Evolutionary conservation across 1,140 invertebrate genomes (phyloP).

Genomic region (Magallana angulata): DNA sequence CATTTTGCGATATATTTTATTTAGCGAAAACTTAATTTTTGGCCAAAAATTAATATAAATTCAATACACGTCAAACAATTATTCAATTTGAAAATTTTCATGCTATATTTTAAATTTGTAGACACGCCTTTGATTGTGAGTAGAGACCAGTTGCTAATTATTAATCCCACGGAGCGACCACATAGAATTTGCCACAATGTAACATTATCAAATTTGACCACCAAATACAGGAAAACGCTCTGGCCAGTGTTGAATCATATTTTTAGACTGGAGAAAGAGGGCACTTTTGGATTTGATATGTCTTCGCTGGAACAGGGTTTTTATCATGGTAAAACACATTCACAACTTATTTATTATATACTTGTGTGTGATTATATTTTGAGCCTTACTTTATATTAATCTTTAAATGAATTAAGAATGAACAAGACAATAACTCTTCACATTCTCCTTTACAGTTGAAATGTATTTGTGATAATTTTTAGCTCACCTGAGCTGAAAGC

Average conservation of each 20-base stretch:
- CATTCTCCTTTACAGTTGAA: too few species aligned
- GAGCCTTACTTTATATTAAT: too few species aligned
- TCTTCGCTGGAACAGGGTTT: constrained; percentile 37
- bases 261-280: constrained; percentile 24
- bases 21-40: too few species aligned
- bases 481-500: too few species aligned
- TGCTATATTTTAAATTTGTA: constrained; percentile 47
- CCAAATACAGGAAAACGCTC: constrained; percentile 20
- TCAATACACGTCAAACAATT: not conserved
- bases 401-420: too few species aligned
- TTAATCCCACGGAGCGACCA: constrained; percentile 63
- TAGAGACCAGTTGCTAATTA: constrained; percentile 63
- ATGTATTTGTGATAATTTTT: too few species aligned
- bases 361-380: too few species aligned
- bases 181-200: constrained; percentile 36
- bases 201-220: constrained; percentile 12
- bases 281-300: constrained; percentile 49
- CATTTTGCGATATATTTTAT: too few species aligned
- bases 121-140: constrained; percentile 70
- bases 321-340: constrained; percentile 3
- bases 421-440: too few species aligned
- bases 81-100: too few species aligned
- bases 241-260: not conserved
- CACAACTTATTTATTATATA: too few species aligned
- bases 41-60: too few species aligned